These are phyloP conservation scores for Drosophila nigritarsus DNA, from an alignment of 2,888 invertebrate genomes.

Conservation along the genomic window DNA sequence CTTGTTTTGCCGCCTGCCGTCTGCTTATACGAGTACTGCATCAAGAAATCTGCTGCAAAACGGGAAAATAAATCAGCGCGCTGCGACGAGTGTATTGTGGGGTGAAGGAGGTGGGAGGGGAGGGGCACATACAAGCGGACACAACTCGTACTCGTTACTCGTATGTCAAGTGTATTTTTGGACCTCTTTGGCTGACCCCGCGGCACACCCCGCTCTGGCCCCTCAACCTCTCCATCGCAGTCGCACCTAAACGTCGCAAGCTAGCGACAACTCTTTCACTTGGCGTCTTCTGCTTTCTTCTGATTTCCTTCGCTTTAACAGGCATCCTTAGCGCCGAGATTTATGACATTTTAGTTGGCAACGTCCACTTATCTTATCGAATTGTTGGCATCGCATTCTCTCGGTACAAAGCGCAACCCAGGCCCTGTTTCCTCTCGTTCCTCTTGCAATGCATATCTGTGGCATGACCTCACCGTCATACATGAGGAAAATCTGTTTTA, in stretches of 20 bases:
- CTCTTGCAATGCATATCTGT: conserved; percentile 62
- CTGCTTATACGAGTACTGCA: conserved; percentile 73
- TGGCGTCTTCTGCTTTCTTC: conserved; percentile 57
- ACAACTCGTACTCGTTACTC: conserved; percentile 44
- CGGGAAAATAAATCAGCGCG: conserved; percentile 84
- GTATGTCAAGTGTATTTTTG: conserved; percentile 76
- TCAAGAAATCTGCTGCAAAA: conserved; percentile 84
- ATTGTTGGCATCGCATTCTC: conserved; percentile 83
- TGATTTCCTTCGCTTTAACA: conserved; percentile 61
- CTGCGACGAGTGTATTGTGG: conserved; percentile 59
- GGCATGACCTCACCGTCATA: conserved; percentile 60
- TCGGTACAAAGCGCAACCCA: conserved; percentile 22
- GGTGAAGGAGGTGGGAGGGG: background rate
- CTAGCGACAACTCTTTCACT: conserved; percentile 70
- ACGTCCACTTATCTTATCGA: conserved; percentile 85
- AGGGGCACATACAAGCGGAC: conserved; percentile 49
- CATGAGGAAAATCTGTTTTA: conserved; percentile 47
- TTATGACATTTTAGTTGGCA: conserved; percentile 85
- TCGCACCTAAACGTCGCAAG: conserved; percentile 59
- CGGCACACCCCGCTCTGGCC: background rate
- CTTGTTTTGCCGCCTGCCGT: conserved; percentile 76
- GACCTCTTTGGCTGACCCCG: conserved; percentile 57
- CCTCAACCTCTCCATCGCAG: background rate
- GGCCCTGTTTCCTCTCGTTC: background rate
- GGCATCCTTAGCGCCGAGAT: conserved; percentile 85